Conservation (phyloP, 2,888 invertebrate species). For the Fragum fragum region DNA sequence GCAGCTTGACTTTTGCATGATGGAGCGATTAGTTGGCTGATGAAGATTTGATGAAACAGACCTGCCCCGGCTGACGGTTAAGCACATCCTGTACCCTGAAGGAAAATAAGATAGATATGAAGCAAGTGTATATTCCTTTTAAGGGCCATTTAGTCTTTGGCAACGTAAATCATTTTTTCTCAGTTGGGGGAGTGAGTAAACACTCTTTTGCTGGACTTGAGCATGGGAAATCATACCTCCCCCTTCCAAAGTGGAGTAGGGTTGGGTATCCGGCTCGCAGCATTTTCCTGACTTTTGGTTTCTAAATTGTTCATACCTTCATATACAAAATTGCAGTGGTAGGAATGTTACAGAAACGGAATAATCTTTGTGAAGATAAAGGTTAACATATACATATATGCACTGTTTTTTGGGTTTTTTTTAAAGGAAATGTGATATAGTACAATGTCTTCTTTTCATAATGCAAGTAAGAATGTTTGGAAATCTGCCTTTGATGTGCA, state of each 20-base stretch:
- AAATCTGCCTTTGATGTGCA: too few relatives aligned
- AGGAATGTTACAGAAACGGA: too few relatives aligned
- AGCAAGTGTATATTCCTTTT: slow-evolving; percentile 63
- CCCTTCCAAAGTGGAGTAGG: slow-evolving; percentile 74
- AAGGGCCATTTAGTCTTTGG: slow-evolving; percentile 31
- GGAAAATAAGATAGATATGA: slow-evolving; percentile 67
- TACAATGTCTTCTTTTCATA: too few relatives aligned
- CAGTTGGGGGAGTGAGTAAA: slow-evolving; percentile 72
- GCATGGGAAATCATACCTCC: slow-evolving; percentile 77
- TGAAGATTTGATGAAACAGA: too few relatives aligned
- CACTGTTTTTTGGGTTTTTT: too few relatives aligned
- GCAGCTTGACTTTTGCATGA: too few relatives aligned
- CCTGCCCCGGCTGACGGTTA: neutral
- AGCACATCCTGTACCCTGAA: slow-evolving; percentile 31
- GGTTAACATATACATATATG: too few relatives aligned
- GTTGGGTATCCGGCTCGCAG: slow-evolving; percentile 80
- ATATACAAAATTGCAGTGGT: too few relatives aligned
- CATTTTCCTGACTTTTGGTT: slow-evolving; percentile 60
- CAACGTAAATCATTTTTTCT: neutral
- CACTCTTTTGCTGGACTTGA: slow-evolving; percentile 75
- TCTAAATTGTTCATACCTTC: neutral
- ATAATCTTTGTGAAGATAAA: too few relatives aligned
- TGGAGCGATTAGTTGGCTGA: too few relatives aligned
- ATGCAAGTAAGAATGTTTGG: too few relatives aligned
- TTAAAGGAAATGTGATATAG: too few relatives aligned